phyloP scores from a whole-genome alignment of 2,888 invertebrate species.

The Colostygia pectinataria region DNA sequence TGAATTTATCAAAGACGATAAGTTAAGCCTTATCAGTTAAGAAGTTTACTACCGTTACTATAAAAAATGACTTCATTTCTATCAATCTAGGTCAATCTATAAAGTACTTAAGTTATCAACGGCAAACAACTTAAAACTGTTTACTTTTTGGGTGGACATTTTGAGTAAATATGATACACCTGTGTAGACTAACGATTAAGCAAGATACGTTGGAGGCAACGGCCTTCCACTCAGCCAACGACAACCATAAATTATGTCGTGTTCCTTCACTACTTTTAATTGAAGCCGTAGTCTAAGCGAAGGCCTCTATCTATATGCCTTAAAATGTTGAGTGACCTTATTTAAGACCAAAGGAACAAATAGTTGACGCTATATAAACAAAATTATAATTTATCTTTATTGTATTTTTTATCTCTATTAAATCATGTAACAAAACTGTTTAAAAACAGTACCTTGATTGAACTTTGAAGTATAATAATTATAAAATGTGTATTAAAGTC shows the following conservation, averaged over 20 bases:
- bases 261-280: too few relatives aligned
- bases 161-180: slow-evolving; percentile 40
- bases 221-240: background rate
- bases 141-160: slow-evolving; percentile 40
- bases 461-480: background rate
- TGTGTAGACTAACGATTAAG: slow-evolving; percentile 27
- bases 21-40: slow-evolving; percentile 57
- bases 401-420: too few relatives aligned
- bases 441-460: background rate
- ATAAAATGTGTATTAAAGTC: too few relatives aligned
- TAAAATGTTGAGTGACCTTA: too few relatives aligned
- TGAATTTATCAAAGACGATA: slow-evolving; percentile 40
- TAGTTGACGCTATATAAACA: too few relatives aligned
- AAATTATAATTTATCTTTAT: too few relatives aligned
- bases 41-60: slow-evolving; percentile 46
- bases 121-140: slow-evolving; percentile 41
- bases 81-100: slow-evolving; percentile 71
- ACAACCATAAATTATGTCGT: too few relatives aligned
- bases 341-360: too few relatives aligned
- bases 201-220: slow-evolving; percentile 13
- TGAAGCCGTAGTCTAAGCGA: too few relatives aligned
- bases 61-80: slow-evolving; percentile 53
- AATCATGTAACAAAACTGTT: too few relatives aligned
- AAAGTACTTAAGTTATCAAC: slow-evolving; percentile 50
- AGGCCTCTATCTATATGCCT: too few relatives aligned